A percentile compares a stretch with the other conserved stretches of the same genome.
phyloP scores from a whole-genome alignment of 1,140 invertebrate genomes.

The Lethocerus indicus region DNA sequence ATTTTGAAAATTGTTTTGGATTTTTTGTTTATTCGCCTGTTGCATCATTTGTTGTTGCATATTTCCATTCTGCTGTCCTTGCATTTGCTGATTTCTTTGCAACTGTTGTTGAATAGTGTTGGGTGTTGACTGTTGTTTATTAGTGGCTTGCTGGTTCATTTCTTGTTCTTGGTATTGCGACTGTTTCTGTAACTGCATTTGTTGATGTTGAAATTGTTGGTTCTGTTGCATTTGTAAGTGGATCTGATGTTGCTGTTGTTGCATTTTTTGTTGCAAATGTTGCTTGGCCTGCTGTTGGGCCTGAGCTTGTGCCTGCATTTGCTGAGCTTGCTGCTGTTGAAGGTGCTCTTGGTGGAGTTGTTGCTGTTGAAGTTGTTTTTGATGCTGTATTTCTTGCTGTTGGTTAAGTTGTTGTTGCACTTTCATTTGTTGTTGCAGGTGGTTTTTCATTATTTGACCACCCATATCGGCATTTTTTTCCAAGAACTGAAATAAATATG shows the following conservation, averaged over 20 bases:
- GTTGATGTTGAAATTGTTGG: conserved; percentile 7
- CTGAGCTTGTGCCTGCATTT: conserved; percentile 13
- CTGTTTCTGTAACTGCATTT: conserved; percentile 9
- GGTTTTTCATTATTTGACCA: too few relatives aligned
- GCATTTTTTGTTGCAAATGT: conserved; percentile 9
- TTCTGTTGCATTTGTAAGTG: conserved; percentile 14
- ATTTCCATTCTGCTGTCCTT: conserved; percentile 10
- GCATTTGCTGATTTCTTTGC: conserved; percentile 10
- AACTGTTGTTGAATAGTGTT: conserved; percentile 8
- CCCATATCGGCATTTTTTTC: too few relatives aligned
- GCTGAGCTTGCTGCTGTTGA: conserved; percentile 16
- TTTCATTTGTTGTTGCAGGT: too few relatives aligned
- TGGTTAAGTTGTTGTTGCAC: conserved; percentile 9
- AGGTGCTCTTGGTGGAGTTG: conserved; percentile 8
- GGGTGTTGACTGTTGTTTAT: too few relatives aligned
- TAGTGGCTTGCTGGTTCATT: too few relatives aligned
- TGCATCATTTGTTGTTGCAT: conserved; percentile 3
- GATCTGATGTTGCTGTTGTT: conserved; percentile 12
- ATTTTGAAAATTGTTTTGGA: conserved; percentile 2
- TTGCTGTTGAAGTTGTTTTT: conserved; percentile 14
- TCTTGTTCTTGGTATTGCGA: conserved; percentile 18
- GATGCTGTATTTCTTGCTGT: conserved; percentile 13
- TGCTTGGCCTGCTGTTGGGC: conserved; percentile 11
- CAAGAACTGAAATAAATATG: too few relatives aligned
- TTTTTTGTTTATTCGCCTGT: conserved; percentile 7